These are phyloP conservation scores for Halcyon smyrnensis DNA, from an alignment of 2,797 vertebrate species.

Conservation along the genomic window DNA sequence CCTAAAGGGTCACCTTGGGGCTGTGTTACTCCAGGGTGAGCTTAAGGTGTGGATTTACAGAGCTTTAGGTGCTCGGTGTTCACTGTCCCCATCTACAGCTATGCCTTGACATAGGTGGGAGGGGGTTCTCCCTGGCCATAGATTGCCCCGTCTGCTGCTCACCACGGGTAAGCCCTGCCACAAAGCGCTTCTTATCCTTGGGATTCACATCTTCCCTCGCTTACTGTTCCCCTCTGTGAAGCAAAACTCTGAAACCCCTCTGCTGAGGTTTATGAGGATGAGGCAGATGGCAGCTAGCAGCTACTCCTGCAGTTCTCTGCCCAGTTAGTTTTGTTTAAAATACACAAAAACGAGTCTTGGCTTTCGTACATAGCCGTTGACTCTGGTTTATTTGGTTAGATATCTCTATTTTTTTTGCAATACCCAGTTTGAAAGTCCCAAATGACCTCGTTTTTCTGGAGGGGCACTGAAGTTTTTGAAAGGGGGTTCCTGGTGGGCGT, in stretches of 20 bases:
- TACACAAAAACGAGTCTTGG: background rate
- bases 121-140: fast-evolving
- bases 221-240: background rate
- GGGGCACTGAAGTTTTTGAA: background rate
- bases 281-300: background rate
- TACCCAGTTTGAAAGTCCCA: background rate
- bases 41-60: background rate
- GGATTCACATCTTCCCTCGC: background rate
- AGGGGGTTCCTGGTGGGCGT: fast-evolving
- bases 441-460: background rate
- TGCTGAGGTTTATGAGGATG: background rate
- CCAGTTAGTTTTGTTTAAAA: background rate
- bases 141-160: background rate
- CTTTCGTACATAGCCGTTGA: background rate
- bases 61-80: background rate
- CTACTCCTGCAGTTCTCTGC: background rate
- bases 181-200: background rate
- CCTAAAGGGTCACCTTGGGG: background rate
- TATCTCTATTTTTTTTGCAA: background rate
- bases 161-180: background rate
- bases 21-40: background rate
- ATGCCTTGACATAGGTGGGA: fast-evolving
- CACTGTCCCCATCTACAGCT: background rate
- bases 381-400: background rate
- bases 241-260: background rate